Base-by-base conservation (phyloP, 2,888 invertebrate genomes). In the Cremastinae sp. region DNA sequence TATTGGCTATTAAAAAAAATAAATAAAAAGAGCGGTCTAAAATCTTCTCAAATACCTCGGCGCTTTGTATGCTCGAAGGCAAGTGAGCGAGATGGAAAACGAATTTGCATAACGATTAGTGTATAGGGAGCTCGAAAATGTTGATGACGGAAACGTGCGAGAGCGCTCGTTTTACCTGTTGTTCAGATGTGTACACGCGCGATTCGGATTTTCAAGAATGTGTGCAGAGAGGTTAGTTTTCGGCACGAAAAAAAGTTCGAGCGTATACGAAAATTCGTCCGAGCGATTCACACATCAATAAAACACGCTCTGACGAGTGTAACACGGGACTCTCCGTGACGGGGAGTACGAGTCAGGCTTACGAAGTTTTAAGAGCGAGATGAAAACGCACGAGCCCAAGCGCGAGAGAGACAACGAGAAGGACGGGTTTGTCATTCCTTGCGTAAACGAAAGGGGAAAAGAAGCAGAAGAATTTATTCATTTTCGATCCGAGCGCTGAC, bases 251-350 rank as follows among this genome's bases (percentile, higher is more conserved):
- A 18, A 35, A 28, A 10, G 37, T 28, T 16, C 9, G 35, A 18
- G 16, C 8, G 47, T 35, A 61, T 10, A 12, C 22, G 28, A 56
- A 45, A 55, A 45, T 45, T 45, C 56, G 16, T 66, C 20, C 43
- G 43, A 43, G 45, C 39, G 68, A 37, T 68, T 68, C 58, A 45
- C 55, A 58, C 58, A 68, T 68, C 58, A 58, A 58, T 58, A 47
- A 68, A 68, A 68, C 56, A 58, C 47, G 68, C 53, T 68, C 53
- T 5, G 47, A 58, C 45, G 37, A 47, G 47, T 37, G 45, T 61
- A 45, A 55, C 16, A 61, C 28, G 59, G 22, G 14, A 28, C 20
- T 35, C 12, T 18, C 8, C n/a, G n/a, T 9, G 28, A 14, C 20
- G 58, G 12, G 14, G 14, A 62, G 41, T 9, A 9, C 10, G 41